Evolutionary conservation across 2,888 invertebrate species (phyloP), one percentile per base, ranked within the genome.

Genomic region (Bimastos eiseni): DNA sequence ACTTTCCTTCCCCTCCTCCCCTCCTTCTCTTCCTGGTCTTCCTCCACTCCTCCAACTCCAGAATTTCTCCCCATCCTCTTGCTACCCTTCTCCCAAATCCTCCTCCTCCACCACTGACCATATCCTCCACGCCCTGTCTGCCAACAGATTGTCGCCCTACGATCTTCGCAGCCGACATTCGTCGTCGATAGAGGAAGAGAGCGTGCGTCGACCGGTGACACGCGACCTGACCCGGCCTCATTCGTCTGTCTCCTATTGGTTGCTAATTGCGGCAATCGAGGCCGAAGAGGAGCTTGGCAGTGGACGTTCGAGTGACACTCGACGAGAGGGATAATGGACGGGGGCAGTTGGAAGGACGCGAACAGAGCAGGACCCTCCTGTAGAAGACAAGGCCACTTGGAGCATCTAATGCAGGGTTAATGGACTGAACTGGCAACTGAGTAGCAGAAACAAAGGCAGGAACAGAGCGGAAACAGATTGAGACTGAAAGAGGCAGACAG

Each of bases 181-280:
- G 13, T 34, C 4, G 36, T 2, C 36, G 83, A 24, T 8, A 24
- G 86, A 4, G 34, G 1, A 34, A 1, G 86, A 19, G 49, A 21
- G 86, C 36, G 21, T 36, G 84, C 21, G 84, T 36, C 84, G 86
- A 5, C 36, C 37, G 86, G 86, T 86, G 86, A 86, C 86, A 86
- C 86, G 86, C 86, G 86, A 86, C 37, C 86, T 86, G 86, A 86
- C 86, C 86, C 37, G 86, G 86, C 86, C 86, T 37, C 86, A 34
- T 86, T 86, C 86, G 86, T 36, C 86, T 36, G 86, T 86, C 86
- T 86, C 36, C 86, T 86, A 36, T 34, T 37, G 86, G 86, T 86
- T 33, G 37, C 36, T 86, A 86, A 86, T 86, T 86, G 86, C 36
- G 86, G 86, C 86, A 34, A 36, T 86, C 86, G 86, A 17, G 86